Evolutionary conservation across 2,113 vertebrate genomes (phyloP), one percentile per base, ranked within the genome.

Genomic region (Microcebus murinus): DNA sequence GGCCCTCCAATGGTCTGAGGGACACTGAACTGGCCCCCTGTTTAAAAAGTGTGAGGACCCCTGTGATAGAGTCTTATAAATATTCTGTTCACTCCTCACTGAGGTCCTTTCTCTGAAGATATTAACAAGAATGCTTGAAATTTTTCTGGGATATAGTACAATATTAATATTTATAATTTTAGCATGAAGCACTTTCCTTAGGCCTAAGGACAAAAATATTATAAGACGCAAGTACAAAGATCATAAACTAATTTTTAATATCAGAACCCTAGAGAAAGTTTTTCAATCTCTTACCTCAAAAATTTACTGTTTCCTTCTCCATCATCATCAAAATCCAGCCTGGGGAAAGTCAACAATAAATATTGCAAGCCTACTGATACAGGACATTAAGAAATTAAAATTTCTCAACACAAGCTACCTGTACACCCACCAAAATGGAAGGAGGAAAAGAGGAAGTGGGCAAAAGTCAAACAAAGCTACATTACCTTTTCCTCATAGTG

Each of bases 271-370:
- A 86, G 31, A 92, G 34, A 92, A 87, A 95, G 9, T 55, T 88
- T 76, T 92, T 59, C 12, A 81, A 84, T 87, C 74, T 61, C 98
- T 95, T 98, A 99, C 99, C 99, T 99, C 98, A 99, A 99, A 96
- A 99, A 98, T 98, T 99, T 99, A 97, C 97, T 99, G 98, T 99
- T 98, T 13, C 98, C 98, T 98, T 99, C 99, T 34, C 99, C 99
- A 14, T 99, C 99, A 27, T 98, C 99, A 87, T 98, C 98, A 95
- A 99, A 99, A 97, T 99, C 99, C 2, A 99, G 97, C 95, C 99
- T 99, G 89, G 74, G 91, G 96, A 97, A 97, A 96, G 39, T 2
- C 91, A 97, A 97, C 34, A 95, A 96, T 34, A 96, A 94, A 93
- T 88, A 93, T 1, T 65, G 1, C 96, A 84, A 95, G 73, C 20